A percentile compares a stretch with the other conserved stretches of the same genome.
Evolutionary conservation across 2,797 vertebrate genomes (phyloP).

Genomic region (Pterois miles): DNA sequence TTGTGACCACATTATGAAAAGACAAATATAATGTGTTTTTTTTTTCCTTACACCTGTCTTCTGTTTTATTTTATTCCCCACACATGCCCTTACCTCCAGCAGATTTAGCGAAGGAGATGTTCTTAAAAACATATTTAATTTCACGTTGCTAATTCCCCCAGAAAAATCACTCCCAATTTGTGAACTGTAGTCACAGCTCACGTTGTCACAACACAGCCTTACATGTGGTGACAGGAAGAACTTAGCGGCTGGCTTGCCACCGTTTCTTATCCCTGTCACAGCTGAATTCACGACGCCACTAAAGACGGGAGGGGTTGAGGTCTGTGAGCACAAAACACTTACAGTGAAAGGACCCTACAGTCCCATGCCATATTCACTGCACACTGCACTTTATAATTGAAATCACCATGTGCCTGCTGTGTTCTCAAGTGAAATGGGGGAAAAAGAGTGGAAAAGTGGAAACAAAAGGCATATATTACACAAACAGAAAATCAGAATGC

Average conservation of each 20-base stretch:
- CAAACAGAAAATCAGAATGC: slow-evolving; percentile 26
- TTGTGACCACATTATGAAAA: slow-evolving; percentile 5
- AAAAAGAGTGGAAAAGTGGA: neutral
- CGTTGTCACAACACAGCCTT: slow-evolving; percentile 54
- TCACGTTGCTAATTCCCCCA: slow-evolving; percentile 50
- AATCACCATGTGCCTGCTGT: slow-evolving; percentile 30
- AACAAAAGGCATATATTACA: slow-evolving; percentile 33
- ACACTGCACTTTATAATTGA: slow-evolving; percentile 67
- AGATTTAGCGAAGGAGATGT: slow-evolving; percentile 37
- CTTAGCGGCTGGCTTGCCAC: slow-evolving; percentile 40
- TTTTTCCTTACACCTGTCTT: neutral
- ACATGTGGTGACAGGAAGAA: slow-evolving; percentile 55
- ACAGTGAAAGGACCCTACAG: slow-evolving; percentile 39
- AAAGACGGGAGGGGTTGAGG: slow-evolving; percentile 27
- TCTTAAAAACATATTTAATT: slow-evolving; percentile 20
- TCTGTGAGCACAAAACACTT: slow-evolving; percentile 44
- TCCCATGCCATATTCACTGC: slow-evolving; percentile 50
- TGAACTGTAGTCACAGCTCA: slow-evolving; percentile 58
- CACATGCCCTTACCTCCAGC: slow-evolving; percentile 14
- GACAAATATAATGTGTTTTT: neutral
- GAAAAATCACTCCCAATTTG: slow-evolving; percentile 73
- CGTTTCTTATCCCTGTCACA: slow-evolving; percentile 49
- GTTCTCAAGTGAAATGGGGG: slow-evolving; percentile 22
- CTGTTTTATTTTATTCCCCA: slow-evolving; percentile 14
- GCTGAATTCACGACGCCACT: slow-evolving; percentile 52